Evolutionary conservation across 2,888 invertebrate genomes (phyloP).

Genomic region (Melinaea menophilus): DNA sequence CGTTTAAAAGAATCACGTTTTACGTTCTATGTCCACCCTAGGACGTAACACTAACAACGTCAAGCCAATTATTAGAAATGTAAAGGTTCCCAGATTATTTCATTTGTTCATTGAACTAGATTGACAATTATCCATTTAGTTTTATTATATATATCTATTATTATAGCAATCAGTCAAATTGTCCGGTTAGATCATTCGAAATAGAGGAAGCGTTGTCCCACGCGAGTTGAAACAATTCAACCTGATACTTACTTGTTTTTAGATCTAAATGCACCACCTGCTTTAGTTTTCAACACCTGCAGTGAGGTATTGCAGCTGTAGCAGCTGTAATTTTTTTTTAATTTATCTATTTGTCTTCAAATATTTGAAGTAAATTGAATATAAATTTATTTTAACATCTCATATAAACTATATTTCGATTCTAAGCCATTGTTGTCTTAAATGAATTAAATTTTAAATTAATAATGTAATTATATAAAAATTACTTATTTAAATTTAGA

Average conservation of each 20-base stretch:
- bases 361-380: too few species aligned
- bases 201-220: constrained; percentile 49
- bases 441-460: too few species aligned
- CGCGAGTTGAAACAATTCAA: constrained; percentile 35
- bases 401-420: too few species aligned
- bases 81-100: constrained; percentile 8
- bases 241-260: constrained; percentile 38
- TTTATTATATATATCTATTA: constrained; percentile 30
- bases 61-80: background rate
- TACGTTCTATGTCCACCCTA: too few species aligned
- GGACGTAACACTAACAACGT: background rate
- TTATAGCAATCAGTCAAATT: constrained; percentile 35
- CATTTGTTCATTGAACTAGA: constrained; percentile 23
- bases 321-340: too few species aligned
- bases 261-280: background rate
- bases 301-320: too few species aligned
- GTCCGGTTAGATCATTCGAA: constrained; percentile 45
- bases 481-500: too few species aligned
- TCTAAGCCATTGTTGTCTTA: too few species aligned
- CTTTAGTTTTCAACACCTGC: background rate
- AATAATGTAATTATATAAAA: too few species aligned
- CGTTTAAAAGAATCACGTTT: too few species aligned
- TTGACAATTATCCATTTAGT: constrained; percentile 22
- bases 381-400: too few species aligned
- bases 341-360: too few species aligned